Evolutionary conservation across 2,797 vertebrate genomes (phyloP).

Genomic region (Cheirogaleus major): DNA sequence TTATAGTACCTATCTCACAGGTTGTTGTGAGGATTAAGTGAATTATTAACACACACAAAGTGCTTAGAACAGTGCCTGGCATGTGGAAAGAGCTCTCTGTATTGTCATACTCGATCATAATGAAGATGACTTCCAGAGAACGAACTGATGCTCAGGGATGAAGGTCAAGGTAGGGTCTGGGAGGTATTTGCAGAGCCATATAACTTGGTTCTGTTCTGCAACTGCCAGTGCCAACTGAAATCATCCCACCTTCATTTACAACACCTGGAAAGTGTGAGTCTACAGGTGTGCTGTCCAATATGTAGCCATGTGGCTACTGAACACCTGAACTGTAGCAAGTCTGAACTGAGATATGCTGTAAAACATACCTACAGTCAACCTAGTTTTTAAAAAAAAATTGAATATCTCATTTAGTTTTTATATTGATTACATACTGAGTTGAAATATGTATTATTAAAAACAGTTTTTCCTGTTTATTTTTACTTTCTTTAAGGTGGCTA

Average conservation of each 20-base stretch:
- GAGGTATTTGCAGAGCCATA: not conserved
- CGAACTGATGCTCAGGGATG: not conserved
- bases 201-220: not conserved
- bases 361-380: not conserved
- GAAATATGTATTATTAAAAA: constrained; percentile 1
- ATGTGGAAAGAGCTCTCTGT: not conserved
- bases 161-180: not conserved
- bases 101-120: not conserved
- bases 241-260: not conserved
- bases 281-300: not conserved
- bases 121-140: not conserved
- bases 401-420: not conserved
- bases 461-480: not conserved
- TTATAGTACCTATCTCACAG: not conserved
- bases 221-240: not conserved
- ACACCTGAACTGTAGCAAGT: not conserved
- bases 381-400: not conserved
- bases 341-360: not conserved
- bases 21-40: not conserved
- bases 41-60: not conserved
- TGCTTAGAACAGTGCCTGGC: not conserved
- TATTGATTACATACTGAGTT: not conserved
- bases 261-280: not conserved
- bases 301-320: not conserved
- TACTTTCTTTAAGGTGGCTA: not conserved